Evolutionary conservation across 1,140 invertebrate species (phyloP).

Genomic region (Drosophila carrolli): DNA sequence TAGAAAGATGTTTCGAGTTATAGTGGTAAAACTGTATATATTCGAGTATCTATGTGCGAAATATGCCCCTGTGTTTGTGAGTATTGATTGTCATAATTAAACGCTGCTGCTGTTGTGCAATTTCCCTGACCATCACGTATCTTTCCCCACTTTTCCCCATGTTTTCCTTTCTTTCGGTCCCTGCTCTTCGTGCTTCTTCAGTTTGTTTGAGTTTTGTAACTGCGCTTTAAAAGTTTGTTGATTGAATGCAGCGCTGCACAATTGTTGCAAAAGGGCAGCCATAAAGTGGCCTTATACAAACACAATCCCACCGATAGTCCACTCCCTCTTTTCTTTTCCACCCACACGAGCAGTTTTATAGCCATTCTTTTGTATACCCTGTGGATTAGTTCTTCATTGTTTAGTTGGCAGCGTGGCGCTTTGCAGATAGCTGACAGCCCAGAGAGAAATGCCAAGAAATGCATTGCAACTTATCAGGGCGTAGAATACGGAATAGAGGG

Average conservation of each 20-base stretch:
- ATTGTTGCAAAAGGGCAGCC: slow-evolving; percentile 80
- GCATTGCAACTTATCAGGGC: slow-evolving; percentile 44
- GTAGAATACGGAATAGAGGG: slow-evolving; percentile 12
- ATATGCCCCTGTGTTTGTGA: slow-evolving; percentile 33
- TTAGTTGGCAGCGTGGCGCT: slow-evolving; percentile 79
- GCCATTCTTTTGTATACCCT: slow-evolving; percentile 81
- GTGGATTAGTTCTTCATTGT: slow-evolving; percentile 82
- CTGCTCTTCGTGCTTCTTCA: slow-evolving; percentile 18
- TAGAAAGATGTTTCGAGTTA: not conserved
- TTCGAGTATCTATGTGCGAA: slow-evolving; percentile 18
- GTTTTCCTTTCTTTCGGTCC: slow-evolving; percentile 14
- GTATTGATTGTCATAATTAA: slow-evolving; percentile 83
- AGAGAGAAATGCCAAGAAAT: slow-evolving; percentile 56
- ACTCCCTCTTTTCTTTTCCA: slow-evolving; percentile 11
- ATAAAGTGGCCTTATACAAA: slow-evolving; percentile 77
- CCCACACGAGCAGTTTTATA: slow-evolving; percentile 62
- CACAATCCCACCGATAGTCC: slow-evolving; percentile 19
- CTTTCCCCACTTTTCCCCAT: slow-evolving; percentile 12
- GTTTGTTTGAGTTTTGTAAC: slow-evolving; percentile 69
- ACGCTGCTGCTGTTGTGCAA: slow-evolving; percentile 59
- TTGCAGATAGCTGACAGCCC: slow-evolving; percentile 63
- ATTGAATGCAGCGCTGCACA: slow-evolving; percentile 81
- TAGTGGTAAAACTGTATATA: slow-evolving; percentile 14
- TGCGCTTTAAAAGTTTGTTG: slow-evolving; percentile 81
- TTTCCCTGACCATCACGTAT: slow-evolving; percentile 59